Percentiles rank a stretch among this genome's conserved stretches.
Conservation (phyloP, 2,113 vertebrate genomes). For the Cervus canadensis region DNA sequence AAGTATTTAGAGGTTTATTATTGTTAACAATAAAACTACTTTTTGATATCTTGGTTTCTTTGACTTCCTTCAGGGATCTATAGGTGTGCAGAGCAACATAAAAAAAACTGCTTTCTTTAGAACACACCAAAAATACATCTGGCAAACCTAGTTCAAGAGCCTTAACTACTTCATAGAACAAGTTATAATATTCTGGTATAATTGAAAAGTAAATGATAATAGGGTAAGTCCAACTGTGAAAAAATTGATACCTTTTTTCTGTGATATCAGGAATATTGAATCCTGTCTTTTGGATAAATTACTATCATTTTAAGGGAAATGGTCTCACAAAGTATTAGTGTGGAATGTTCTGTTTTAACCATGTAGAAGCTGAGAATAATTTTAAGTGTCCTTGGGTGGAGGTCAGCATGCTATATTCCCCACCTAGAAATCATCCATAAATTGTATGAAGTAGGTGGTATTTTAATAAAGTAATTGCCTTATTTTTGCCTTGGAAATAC, state of each 20-base stretch:
- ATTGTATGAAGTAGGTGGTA: background rate
- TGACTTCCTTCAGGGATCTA: background rate
- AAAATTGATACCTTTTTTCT: background rate
- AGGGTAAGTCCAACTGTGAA: background rate
- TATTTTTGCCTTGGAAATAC: slow-evolving; percentile 26
- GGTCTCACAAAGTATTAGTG: background rate
- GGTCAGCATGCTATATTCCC: background rate
- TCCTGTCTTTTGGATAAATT: background rate
- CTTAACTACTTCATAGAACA: background rate
- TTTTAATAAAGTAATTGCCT: background rate
- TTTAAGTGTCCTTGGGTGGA: background rate
- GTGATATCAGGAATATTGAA: slow-evolving; percentile 1
- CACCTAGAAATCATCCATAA: slow-evolving; percentile 16
- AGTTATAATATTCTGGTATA: background rate
- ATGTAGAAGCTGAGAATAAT: background rate
- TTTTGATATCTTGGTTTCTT: background rate
- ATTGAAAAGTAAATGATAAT: background rate
- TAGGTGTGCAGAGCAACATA: background rate
- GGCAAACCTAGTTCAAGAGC: background rate
- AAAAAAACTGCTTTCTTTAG: background rate
- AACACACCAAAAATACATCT: background rate
- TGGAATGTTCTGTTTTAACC: background rate
- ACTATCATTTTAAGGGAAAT: background rate
- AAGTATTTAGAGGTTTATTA: background rate
- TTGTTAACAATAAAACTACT: background rate